Percentiles rank a stretch among this genome's conserved stretches.
Evolutionary conservation across 2,888 invertebrate genomes (phyloP).

Genomic region (Ichneumoninae sp.): DNA sequence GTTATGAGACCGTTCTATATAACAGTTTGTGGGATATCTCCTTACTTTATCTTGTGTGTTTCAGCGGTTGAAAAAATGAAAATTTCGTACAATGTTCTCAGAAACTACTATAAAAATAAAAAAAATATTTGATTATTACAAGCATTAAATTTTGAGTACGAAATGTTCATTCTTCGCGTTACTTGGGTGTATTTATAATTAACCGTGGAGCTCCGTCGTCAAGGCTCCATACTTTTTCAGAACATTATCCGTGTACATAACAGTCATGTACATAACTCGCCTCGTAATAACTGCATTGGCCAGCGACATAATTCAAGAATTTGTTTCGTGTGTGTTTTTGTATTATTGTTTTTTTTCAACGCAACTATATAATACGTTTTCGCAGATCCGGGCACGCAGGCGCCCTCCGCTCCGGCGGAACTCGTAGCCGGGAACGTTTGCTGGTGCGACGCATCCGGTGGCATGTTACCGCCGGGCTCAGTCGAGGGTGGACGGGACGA

Average conservation of each 20-base stretch:
- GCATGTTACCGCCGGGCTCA: conserved; percentile 90
- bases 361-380: conserved; percentile 15
- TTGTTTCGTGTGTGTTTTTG: neutral
- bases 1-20: conserved; percentile 16
- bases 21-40: conserved; percentile 8
- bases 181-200: neutral
- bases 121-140: neutral
- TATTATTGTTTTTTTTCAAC: neutral
- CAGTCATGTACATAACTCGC: neutral
- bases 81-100: neutral
- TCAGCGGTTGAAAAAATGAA: neutral
- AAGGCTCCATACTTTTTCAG: neutral
- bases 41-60: neutral
- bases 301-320: neutral
- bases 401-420: conserved; percentile 74
- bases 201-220: neutral
- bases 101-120: neutral
- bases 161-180: neutral
- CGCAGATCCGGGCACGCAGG: conserved; percentile 59
- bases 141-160: neutral
- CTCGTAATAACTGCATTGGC: conserved; percentile 27
- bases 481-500: conserved; percentile 89
- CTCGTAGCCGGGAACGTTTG: conserved; percentile 84
- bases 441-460: conserved; percentile 89
- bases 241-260: conserved; percentile 9